Base-by-base conservation (phyloP, 1,140 invertebrate genomes). In the Dolichoris vasculosae region DNA sequence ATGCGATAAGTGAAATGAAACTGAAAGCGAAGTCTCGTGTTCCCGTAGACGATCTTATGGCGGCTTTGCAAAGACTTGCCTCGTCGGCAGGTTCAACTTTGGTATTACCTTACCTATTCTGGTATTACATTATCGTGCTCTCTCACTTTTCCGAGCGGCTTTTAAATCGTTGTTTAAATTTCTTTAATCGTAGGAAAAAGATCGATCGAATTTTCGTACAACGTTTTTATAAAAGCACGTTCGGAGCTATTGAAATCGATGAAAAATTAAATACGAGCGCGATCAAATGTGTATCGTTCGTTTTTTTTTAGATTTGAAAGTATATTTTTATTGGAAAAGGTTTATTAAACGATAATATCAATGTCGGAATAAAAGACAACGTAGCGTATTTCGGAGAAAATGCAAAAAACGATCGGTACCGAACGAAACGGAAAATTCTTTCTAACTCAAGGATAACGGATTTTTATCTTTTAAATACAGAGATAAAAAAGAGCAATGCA, bases 51-150 rank as follows among this genome's bases (percentile, higher is more conserved):
- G 38, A 73, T 73, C 69, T 73, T 43, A 73, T 73, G 6, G 69
- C 30, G 40, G 43, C 40, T 81, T 81, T 7, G 30, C 75, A 76
- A 32, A 51, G 30, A 76, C 4, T 55, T 82, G 82, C 83, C 59
- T 78, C 73, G 82, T 86, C 75, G 75, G 77, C 86, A 88, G 82
- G 87, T 88, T 85, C 73, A 86, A 75, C 73, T 87, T 55, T 86
- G 76, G 84, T 88, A 86, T 87, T 88, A 86, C 84, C 51, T 83
- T 80, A 83, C 59, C n/a, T n/a, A n/a, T n/a, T n/a, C n/a, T n/a
- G n/a, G n/a, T n/a, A n/a, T n/a, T n/a, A n/a, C n/a, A n/a, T n/a
- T 32, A 81, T 69, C 43, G 30, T 11, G 46, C 38, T 81, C 20
- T 26, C 20, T 69, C 26, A 32, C 35, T 43, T 38, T 64, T 79